Evolutionary conservation across 2,888 invertebrate genomes (phyloP), one percentile per base, ranked within the genome.

Genomic region (Lysandra coridon): DNA sequence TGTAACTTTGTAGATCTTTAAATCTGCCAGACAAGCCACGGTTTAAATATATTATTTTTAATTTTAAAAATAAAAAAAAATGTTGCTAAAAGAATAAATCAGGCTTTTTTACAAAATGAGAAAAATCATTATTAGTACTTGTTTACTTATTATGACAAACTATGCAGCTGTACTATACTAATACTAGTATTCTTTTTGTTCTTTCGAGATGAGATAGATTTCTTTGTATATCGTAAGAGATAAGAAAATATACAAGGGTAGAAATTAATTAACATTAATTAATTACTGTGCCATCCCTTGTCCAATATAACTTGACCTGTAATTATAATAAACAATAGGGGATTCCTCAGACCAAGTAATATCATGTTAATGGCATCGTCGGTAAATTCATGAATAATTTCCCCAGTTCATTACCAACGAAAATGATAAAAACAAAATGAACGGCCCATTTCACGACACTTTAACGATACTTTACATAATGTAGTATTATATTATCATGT

Each of bases 371-470:
- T 69, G 64, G 12, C 12, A 5, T 33, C 69, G 1, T 69, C 69
- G 4, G 14, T 64, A 23, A 64, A 64, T 69, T 69, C 69, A 69
- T 69, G 33, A 69, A 69, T 69, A 37, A 33, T 69, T 69, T 33
- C 17, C 5, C 64, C 33, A 4, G 69, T 69, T 69, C 69, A 69
- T 69, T 69, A 69, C 69, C 33, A 37, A 69, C 33, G 69, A 69
- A 33, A 37, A 69, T 69, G 69, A 69, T 69, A 69, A 37, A 64
- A 69, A 69, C 33, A 33, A 69, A 33, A 69, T 69, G 4, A 69
- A 69, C 33, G 69, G 33, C 3, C 64, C 69, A 30, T 69, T 69
- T 69, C 4, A 69, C 3, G 69, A 69, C 69, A 33, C 69, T 69
- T 69, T 64, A 64, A 60, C 23, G 23, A 2, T 33, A 1, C 4